phyloP scores from a whole-genome alignment of 53 echinoderm and acorn worm species.

The Patiria pectinifera region DNA sequence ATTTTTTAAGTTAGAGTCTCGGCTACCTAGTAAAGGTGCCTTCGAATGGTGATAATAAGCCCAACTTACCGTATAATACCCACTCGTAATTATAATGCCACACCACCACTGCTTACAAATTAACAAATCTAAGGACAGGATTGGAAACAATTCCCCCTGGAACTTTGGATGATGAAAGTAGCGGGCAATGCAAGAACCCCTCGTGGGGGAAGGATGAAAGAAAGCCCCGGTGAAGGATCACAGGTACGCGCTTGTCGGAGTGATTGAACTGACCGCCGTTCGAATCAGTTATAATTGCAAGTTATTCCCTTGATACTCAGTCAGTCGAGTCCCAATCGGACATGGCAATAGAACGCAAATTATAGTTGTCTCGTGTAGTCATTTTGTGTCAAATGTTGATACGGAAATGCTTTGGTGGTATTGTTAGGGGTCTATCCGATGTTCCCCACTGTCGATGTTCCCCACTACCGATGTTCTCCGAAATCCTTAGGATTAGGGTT shows the following conservation, averaged over 20 bases:
- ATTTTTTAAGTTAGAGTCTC: no score
- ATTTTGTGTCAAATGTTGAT: no score
- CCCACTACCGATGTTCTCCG: no score
- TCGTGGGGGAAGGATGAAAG: background rate
- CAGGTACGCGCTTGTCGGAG: background rate
- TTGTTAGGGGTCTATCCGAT: no score
- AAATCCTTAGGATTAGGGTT: no score
- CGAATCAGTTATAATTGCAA: background rate
- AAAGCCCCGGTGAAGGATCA: background rate
- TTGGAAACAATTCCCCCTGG: background rate
- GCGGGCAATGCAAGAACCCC: background rate
- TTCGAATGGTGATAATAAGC: no score
- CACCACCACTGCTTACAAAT: background rate
- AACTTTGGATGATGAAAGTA: background rate
- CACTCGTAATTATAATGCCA: no score
- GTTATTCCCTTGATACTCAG: background rate
- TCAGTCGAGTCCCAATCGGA: background rate
- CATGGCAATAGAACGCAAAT: background rate
- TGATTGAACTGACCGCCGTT: background rate
- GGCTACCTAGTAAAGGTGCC: no score
- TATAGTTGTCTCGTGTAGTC: background rate
- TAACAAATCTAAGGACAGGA: background rate
- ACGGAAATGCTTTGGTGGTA: no score
- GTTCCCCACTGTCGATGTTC: no score
- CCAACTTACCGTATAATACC: no score